Evolutionary conservation across 2,888 invertebrate species (phyloP), one percentile per base, ranked within the genome.

Genomic region (Malthinus flaveolus): DNA sequence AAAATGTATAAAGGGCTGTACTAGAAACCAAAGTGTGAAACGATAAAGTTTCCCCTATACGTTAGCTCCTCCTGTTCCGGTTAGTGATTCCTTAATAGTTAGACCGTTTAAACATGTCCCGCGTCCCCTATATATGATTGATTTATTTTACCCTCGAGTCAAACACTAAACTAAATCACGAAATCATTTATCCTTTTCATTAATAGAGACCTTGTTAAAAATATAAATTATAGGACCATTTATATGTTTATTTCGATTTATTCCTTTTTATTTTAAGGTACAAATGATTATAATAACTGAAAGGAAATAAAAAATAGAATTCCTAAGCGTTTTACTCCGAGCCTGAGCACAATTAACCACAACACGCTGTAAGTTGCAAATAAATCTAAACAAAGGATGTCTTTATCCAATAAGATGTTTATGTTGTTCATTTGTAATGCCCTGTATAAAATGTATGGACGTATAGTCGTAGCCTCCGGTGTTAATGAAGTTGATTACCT

Each of bases 51-150:
- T 54, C 59, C 59, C 61, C 55, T 53, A 34, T 45, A n/a, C n/a
- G 35, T 37, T 46, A 49, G 56, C 60, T 56, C 48, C 50, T 50
- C 60, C 62, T 64, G 67, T 68, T 67, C 67, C 66, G 66, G 64
- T 60, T 68, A 62, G 64, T 66, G 68, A 66, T 63, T 66, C 61
- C 64, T 66, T 68, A 68, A 68, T 68, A 68, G 67, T 58, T 51
- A 60, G 63, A 57, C 62, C 66, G 66, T 67, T 67, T 67, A 67
- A 64, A 68, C 65, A 62, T 64, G 68, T 65, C 67, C 64, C 62
- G 57, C 64, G 64, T 65, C 59, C 51, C 51, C 44, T 36, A 62
- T 23, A 62, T 23, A 23, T 62, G 65, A 64, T 64, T 66, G 65
- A 66, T 66, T 62, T 64, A 64, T 59, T 62, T 50, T 60, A 31